Evolutionary conservation across 2,797 vertebrate genomes (phyloP).

Genomic region (Coregonus sp.): DNA sequence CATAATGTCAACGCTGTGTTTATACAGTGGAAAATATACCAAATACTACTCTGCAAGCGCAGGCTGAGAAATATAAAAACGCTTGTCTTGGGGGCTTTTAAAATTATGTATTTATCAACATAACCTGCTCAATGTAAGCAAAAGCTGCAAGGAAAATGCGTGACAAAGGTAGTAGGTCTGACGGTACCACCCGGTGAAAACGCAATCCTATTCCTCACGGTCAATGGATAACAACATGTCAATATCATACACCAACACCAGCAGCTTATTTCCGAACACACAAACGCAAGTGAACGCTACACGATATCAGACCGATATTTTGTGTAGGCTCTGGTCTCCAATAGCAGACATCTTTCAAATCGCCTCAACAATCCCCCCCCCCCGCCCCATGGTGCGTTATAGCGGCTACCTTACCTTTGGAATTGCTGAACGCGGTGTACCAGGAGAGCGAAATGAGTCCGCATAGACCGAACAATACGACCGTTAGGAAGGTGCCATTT

Average conservation of each 20-base stretch:
- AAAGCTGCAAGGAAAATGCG: neutral
- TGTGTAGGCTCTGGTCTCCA: neutral
- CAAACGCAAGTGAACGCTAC: neutral
- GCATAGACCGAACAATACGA: conserved; percentile 91
- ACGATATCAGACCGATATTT: neutral
- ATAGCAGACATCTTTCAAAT: neutral
- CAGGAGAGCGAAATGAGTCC: conserved; percentile 93
- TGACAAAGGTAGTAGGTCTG: conserved; percentile 14
- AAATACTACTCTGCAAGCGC: neutral
- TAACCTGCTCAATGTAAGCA: neutral
- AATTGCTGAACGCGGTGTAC: conserved; percentile 95
- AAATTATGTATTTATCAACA: neutral
- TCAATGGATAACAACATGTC: neutral
- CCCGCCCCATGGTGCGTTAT: conserved; percentile 24
- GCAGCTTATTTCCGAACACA: neutral
- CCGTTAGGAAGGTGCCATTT: conserved; percentile 95
- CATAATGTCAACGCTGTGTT: neutral
- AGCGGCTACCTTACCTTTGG: conserved; percentile 83
- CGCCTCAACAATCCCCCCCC: neutral
- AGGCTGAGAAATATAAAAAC: neutral
- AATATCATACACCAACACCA: neutral
- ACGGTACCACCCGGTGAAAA: neutral
- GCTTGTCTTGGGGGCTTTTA: neutral
- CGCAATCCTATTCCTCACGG: neutral
- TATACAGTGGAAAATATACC: neutral